Evolutionary conservation across 1,140 invertebrate species (phyloP).

Genomic region (Drosophila repleta): DNA sequence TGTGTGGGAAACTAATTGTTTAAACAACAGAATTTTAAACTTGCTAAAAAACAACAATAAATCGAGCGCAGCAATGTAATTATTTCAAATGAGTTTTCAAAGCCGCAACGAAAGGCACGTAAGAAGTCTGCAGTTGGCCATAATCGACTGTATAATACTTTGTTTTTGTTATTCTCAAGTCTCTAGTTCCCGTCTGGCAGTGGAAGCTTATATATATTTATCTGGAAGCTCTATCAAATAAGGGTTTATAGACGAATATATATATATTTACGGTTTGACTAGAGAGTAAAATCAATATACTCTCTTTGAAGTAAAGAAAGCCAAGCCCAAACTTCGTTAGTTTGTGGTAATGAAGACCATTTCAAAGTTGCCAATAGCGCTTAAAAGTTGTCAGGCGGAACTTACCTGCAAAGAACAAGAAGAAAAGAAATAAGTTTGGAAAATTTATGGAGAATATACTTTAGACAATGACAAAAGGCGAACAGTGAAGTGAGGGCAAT

Average conservation of each 20-base stretch:
- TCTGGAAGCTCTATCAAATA: too few species aligned
- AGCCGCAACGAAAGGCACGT: slow-evolving; percentile 18
- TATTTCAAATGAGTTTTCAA: slow-evolving; percentile 75
- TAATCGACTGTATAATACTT: background rate
- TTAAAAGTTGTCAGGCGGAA: slow-evolving; percentile 42
- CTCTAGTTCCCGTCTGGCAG: too few species aligned
- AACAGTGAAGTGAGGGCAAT: slow-evolving; percentile 49
- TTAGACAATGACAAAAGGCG: slow-evolving; percentile 15
- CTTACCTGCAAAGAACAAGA: slow-evolving; percentile 61
- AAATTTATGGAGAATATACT: slow-evolving; percentile 57
- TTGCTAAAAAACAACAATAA: slow-evolving; percentile 28
- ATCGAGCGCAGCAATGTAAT: slow-evolving; percentile 52
- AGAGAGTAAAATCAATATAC: background rate
- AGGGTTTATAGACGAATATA: too few species aligned
- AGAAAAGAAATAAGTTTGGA: slow-evolving; percentile 37
- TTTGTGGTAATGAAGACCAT: slow-evolving; percentile 33
- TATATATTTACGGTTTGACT: too few species aligned
- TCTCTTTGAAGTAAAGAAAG: background rate
- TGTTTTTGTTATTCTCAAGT: too few species aligned
- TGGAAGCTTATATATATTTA: too few species aligned
- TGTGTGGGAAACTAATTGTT: slow-evolving; percentile 77
- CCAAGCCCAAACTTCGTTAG: slow-evolving; percentile 45
- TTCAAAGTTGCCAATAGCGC: slow-evolving; percentile 30
- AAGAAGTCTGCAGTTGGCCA: background rate
- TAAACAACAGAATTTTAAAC: slow-evolving; percentile 7